Evolutionary conservation across 1,140 invertebrate genomes (phyloP), one percentile per base, ranked within the genome.

Genomic region (Physella acuta): DNA sequence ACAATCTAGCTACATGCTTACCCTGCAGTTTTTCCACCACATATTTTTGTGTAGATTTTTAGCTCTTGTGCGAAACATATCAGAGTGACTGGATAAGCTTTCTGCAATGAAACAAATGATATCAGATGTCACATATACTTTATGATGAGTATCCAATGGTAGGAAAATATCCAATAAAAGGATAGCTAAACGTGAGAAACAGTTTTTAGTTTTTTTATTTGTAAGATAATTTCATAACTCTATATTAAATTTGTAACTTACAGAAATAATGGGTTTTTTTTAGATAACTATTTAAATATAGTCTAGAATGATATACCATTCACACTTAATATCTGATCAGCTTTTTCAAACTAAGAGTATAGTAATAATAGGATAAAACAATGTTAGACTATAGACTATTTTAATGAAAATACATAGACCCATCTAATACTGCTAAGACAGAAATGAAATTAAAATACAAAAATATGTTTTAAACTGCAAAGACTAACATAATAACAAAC

Each of bases 11-110:
- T n/a, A n/a, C n/a, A 84, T 73, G 71, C 84, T 81, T 20, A 82
- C 82, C 71, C 82, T 82, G 33, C 87, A 79, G 72, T 88, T 86
- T 69, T 88, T 85, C 78, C 88, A 83, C 87, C 87, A 88, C 37
- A 87, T 86, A 49, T 74, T 82, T 51, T 83, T 81, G 71, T 86
- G 85, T 1, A 88, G 81, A 71, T 81, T 83, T 60, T 76, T 87
- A 3, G 88, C 85, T 36, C 87, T 78, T 51, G 84, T 81, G 55
- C 85, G 82, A 78, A 89, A 89, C 72, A 88, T 85, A 72, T 84
- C 83, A 2, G 88, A 76, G 24, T 60, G 26, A 68, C 66, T 68
- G n/a, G 66, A 68, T 51, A 68, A 49, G 24, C 55, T 68, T 17
- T 68, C 56, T 68, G 66, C 1, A 20, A 20, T 28, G 17, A 67